A percentile compares a stretch with the other conserved stretches of the same genome.
phyloP scores from a whole-genome alignment of 1,140 invertebrate species.

The Drosophila nikananu region DNA sequence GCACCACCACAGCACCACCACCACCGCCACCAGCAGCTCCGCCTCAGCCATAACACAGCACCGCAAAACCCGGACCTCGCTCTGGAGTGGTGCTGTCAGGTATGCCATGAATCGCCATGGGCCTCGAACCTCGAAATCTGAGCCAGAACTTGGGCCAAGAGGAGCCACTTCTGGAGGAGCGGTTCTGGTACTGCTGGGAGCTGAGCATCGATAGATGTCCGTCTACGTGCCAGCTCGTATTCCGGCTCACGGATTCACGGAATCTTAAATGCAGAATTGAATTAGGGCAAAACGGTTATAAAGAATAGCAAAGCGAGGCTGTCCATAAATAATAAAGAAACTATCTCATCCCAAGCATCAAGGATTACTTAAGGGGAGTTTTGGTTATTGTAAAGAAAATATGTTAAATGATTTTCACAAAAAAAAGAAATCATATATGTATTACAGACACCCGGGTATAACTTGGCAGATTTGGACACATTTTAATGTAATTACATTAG shows the following conservation, averaged over 20 bases:
- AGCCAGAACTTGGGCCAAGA: not conserved
- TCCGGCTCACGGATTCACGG: not conserved
- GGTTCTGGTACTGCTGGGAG: not conserved
- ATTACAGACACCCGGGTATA: not conserved
- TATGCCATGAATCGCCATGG: conserved; percentile 18
- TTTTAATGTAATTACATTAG: conserved; percentile 72
- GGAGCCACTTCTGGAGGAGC: not conserved
- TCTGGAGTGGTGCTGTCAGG: conserved; percentile 7
- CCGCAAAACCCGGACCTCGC: conserved; percentile 5
- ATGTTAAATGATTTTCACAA: not conserved
- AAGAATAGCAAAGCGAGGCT: conserved; percentile 10
- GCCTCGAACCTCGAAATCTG: not conserved
- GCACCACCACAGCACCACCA: not conserved
- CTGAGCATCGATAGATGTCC: conserved; percentile 7
- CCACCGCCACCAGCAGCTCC: not conserved
- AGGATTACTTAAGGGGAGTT: not conserved
- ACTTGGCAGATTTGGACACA: conserved; percentile 23
- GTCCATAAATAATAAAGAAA: conserved; percentile 16
- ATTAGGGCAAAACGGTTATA: conserved; percentile 14
- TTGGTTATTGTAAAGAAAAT: not conserved
- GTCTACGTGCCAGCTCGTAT: conserved; percentile 8
- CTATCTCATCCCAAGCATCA: not conserved
- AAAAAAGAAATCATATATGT: not conserved
- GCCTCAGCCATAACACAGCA: conserved; percentile 8
- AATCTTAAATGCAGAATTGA: conserved; percentile 17